Conservation (phyloP, 2,888 invertebrate species). For the Thelaira solivaga region DNA sequence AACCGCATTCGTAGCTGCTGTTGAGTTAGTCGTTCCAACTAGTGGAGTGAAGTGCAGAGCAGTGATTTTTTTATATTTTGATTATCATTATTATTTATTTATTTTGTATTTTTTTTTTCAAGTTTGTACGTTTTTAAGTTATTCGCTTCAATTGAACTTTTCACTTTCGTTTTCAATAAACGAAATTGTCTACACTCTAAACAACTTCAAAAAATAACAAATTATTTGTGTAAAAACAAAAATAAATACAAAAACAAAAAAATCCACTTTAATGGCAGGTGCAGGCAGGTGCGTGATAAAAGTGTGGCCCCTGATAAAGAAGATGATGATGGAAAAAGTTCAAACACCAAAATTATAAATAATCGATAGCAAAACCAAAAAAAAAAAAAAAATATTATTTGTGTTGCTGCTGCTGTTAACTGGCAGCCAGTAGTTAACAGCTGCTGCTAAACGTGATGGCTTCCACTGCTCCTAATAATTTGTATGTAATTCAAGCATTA, state of each 20-base stretch:
- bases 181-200: conserved; percentile 9
- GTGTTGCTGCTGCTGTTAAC: not conserved
- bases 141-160: conserved; percentile 60
- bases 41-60: conserved; percentile 44
- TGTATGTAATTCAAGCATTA: conserved; percentile 51
- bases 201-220: not conserved
- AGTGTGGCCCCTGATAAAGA: conserved; percentile 42
- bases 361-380: conserved; percentile 8
- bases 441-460: conserved; percentile 19
- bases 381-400: conserved; percentile 24
- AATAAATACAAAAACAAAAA: conserved; percentile 23
- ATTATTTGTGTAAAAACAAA: conserved; percentile 6
- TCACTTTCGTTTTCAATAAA: conserved; percentile 60
- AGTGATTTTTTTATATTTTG: no score
- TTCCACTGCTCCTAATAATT: conserved; percentile 16
- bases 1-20: not conserved
- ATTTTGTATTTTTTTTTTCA: conserved; percentile 1
- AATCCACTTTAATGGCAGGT: conserved; percentile 45
- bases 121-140: conserved; percentile 11
- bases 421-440: conserved; percentile 1
- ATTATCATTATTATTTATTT: no score
- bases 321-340: conserved; percentile 55
- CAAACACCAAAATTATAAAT: conserved; percentile 32
- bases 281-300: conserved; percentile 60
- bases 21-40: conserved; percentile 11